Conservation (phyloP, 1,140 invertebrate genomes). For the Antheraea mylitta region DNA sequence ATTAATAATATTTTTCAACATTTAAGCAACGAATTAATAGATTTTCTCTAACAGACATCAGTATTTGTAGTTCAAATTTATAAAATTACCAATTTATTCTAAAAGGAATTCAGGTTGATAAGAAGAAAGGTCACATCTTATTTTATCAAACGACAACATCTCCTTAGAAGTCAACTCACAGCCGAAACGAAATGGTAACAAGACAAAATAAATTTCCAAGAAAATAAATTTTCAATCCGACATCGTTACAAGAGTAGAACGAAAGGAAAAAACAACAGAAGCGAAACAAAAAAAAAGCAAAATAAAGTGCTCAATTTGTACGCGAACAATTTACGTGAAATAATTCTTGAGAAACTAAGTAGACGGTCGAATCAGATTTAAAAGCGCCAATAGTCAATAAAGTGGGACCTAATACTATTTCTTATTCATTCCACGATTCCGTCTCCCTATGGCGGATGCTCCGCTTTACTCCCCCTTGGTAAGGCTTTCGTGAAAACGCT, state of each 20-base stretch:
- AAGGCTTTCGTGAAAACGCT: constrained; percentile 10
- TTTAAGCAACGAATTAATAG: too few species aligned
- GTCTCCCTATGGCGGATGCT: constrained; percentile 3
- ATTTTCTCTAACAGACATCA: too few species aligned
- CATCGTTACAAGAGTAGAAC: background rate
- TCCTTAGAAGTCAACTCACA: constrained; percentile 4
- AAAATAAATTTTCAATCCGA: constrained; percentile 5
- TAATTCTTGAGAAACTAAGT: constrained; percentile 16
- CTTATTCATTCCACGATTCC: constrained; percentile 40
- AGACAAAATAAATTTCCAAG: background rate
- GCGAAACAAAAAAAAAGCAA: background rate
- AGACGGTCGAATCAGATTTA: constrained; percentile 52
- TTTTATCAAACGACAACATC: background rate
- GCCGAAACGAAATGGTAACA: background rate
- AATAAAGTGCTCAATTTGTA: constrained; percentile 11
- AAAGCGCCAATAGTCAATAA: constrained; percentile 57
- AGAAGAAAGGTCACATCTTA: constrained; percentile 3
- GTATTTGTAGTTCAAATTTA: too few species aligned
- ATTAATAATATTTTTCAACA: too few species aligned
- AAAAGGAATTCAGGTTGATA: background rate
- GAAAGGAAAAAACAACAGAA: background rate
- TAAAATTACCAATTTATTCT: too few species aligned
- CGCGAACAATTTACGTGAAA: constrained; percentile 13
- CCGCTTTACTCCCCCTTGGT: background rate
- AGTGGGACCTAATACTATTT: constrained; percentile 46